A percentile compares a stretch with the other conserved stretches of the same genome.
Evolutionary conservation across 2,797 vertebrate genomes (phyloP).

Genomic region (Gymnodraco acuticeps): DNA sequence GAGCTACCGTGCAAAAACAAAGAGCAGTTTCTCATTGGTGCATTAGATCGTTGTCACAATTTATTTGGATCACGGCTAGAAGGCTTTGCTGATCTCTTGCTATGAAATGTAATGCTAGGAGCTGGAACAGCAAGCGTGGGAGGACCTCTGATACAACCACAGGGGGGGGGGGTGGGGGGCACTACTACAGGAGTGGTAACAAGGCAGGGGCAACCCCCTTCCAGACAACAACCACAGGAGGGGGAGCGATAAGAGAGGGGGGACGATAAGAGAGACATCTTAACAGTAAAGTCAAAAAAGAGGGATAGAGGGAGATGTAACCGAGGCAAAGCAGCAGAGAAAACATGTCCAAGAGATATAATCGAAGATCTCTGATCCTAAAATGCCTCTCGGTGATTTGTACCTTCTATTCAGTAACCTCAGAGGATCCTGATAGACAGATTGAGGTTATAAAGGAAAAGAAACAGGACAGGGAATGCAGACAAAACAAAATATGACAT

Average conservation of each 20-base stretch:
- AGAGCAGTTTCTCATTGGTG: constrained; percentile 40
- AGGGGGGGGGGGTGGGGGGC: constrained; percentile 23
- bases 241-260: not conserved
- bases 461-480: not conserved
- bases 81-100: constrained; percentile 18
- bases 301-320: not conserved
- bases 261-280: not conserved
- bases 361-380: not conserved
- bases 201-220: constrained; percentile 4
- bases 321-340: constrained; percentile 2
- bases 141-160: constrained; percentile 6
- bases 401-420: not conserved
- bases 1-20: constrained; percentile 22
- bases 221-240: constrained; percentile 12
- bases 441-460: too few relatives aligned
- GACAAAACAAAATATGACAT: not conserved
- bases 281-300: not conserved
- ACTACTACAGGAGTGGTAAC: constrained; percentile 8
- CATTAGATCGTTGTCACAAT: constrained; percentile 49
- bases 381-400: not conserved
- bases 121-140: constrained; percentile 17
- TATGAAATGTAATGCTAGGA: constrained; percentile 8
- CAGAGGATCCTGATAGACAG: not conserved
- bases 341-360: not conserved
- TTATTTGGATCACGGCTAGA: constrained; percentile 35